phyloP scores from a whole-genome alignment of 2,888 invertebrate genomes.

The Cryptosula pallasiana region DNA sequence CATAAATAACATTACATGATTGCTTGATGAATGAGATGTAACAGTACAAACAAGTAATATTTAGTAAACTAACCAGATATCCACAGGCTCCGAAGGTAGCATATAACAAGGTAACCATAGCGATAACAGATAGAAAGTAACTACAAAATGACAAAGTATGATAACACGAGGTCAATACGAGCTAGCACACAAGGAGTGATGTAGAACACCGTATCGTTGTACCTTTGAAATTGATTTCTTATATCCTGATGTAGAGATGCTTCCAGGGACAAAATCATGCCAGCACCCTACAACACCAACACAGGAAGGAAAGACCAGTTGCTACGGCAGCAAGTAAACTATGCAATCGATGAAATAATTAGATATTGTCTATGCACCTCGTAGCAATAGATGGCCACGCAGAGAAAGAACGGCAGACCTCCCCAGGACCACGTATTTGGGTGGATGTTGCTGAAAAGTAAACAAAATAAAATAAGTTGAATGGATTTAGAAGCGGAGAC shows the following conservation, averaged over 20 bases:
- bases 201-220: too few relatives aligned
- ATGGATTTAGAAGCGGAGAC: too few relatives aligned
- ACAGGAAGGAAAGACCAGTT: not conserved
- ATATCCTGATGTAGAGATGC: constrained; percentile 46
- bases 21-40: too few relatives aligned
- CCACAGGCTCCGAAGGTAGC: constrained; percentile 54
- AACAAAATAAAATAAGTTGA: too few relatives aligned
- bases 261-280: constrained; percentile 55
- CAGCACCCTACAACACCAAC: constrained; percentile 50
- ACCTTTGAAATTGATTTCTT: constrained; percentile 50
- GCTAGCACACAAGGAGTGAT: too few relatives aligned
- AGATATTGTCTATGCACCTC: constrained; percentile 43
- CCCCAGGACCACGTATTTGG: constrained; percentile 51
- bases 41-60: too few relatives aligned
- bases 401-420: constrained; percentile 54
- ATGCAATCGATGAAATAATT: not conserved
- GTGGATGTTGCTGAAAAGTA: constrained; percentile 47
- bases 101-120: constrained; percentile 51
- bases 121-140: constrained; percentile 50
- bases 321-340: not conserved
- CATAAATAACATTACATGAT: too few relatives aligned
- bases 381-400: constrained; percentile 55
- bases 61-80: constrained; percentile 46
- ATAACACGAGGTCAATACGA: too few relatives aligned
- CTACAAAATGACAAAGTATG: constrained; percentile 32